Conservation (phyloP, 2,888 invertebrate genomes). For the Caenorhabditis imperialis region DNA sequence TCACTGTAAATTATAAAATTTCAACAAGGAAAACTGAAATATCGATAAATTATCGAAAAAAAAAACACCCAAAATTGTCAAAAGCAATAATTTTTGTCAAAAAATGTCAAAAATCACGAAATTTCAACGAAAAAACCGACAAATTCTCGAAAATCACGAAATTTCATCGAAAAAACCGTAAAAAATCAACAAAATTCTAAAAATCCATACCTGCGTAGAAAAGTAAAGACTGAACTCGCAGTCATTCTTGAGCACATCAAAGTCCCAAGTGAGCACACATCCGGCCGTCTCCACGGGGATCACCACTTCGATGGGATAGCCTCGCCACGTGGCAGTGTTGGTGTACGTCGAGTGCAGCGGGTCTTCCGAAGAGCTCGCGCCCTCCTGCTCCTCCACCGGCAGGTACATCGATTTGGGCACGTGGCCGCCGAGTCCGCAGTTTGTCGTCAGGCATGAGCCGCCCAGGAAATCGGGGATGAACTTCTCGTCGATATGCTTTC, state of each 20-base stretch:
- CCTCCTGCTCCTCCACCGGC: conserved; percentile 81
- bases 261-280: conserved; percentile 95
- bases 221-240: conserved; percentile 84
- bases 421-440: conserved; percentile 84
- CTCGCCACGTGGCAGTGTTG: conserved; percentile 79
- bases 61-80: too few species aligned
- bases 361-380: conserved; percentile 75
- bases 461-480: conserved; percentile 90
- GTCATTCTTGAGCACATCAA: conserved; percentile 91
- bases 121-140: too few species aligned
- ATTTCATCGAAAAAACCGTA: too few species aligned
- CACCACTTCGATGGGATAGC: conserved; percentile 81
- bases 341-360: conserved; percentile 79
- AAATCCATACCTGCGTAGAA: conserved; percentile 48
- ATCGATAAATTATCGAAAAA: too few species aligned
- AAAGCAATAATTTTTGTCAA: too few species aligned
- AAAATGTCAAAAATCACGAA: too few species aligned
- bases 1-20: too few species aligned
- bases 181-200: neutral
- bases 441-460: conserved; percentile 82
- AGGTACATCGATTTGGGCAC: conserved; percentile 90
- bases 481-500: conserved; percentile 88
- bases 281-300: conserved; percentile 88
- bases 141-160: neutral
- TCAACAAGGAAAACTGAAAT: too few species aligned